Base-by-base conservation (phyloP, 64 coral and sea anemone genomes). In the Exaiptasia diaphana region DNA sequence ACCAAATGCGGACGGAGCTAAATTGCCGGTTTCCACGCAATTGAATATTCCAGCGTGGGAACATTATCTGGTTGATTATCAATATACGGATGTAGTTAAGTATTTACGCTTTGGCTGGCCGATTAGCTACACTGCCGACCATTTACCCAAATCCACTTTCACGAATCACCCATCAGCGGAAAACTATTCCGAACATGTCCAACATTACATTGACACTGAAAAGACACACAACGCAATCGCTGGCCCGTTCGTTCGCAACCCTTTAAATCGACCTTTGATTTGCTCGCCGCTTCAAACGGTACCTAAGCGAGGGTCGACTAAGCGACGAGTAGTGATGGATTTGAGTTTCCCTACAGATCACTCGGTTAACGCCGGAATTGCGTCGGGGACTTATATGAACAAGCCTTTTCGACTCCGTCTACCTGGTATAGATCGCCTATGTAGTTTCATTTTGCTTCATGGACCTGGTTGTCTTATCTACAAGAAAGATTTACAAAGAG, bases 91-190 rank as follows among this genome's bases (percentile, higher is more conserved):
- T 9, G 24, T 81, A 20, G 25, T 67, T 46, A 41, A 81, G 50
- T 81, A 44, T 64, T 29, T 81, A 41, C 57, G 60, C 24, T 81
- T 46, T n/a, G 54, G 60, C 23, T 52, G 80, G 80, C 80, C 63
- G 23, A 83, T 71, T 17, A 71, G 73, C 61, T 84, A 73, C 20
- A 41, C 7, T 26, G 20, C 65, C 6, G 52, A 56, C 22, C 33
- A 56, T 29, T n/a, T n/a, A n/a, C 50, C 54, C 35, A 5, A 21
- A 41, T 84, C 68, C 17, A 74, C 17, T 6, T 64, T 86, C 53
- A 38, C 28, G 13, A 86, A 86, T 63, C 82, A 86, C 34, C 71
- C 41, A 8, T 86, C 82, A 1, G 71, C 82, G 3, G 1, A 25
- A 61, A 62, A 29, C 29, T 49, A 86, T 43, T 36, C 39, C 37